Conservation (phyloP, 2,888 invertebrate genomes). For the Nemoura dubitans region DNA sequence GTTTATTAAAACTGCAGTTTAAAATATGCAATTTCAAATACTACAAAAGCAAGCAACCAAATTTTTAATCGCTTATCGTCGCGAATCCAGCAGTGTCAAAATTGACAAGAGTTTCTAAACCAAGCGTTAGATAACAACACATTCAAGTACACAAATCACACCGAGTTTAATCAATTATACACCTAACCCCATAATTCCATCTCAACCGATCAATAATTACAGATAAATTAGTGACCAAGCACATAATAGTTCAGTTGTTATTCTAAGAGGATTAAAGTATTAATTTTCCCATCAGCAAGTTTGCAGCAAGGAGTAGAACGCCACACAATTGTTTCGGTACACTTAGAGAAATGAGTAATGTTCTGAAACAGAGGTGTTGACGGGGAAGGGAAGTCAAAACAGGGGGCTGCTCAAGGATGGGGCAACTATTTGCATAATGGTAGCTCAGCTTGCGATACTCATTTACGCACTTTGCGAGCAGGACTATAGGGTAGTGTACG, state of each 20-base stretch:
- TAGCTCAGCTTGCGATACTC: neutral
- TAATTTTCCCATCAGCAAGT: slow-evolving; percentile 4
- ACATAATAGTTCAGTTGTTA: slow-evolving; percentile 5
- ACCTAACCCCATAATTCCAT: neutral
- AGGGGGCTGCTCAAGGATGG: neutral
- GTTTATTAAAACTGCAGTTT: too few species aligned
- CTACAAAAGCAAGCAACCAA: too few species aligned
- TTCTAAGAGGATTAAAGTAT: neutral
- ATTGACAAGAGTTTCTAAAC: too few species aligned
- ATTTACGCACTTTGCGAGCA: neutral
- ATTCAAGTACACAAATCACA: neutral
- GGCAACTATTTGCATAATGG: slow-evolving; percentile 22
- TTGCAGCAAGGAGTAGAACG: neutral
- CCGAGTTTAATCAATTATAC: neutral
- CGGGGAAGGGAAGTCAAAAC: neutral
- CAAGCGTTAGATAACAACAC: neutral
- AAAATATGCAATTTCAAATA: too few species aligned
- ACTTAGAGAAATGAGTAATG: neutral
- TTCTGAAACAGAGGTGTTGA: neutral
- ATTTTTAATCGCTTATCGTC: too few species aligned
- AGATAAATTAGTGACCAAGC: slow-evolving; percentile 30
- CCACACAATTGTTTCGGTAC: neutral
- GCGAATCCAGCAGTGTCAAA: too few species aligned
- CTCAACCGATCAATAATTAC: neutral
- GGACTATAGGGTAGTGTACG: too few species aligned